A percentile compares a stretch with the other conserved stretches of the same genome.
Conservation (phyloP, 2,113 vertebrate species). For the Upupa epops region DNA sequence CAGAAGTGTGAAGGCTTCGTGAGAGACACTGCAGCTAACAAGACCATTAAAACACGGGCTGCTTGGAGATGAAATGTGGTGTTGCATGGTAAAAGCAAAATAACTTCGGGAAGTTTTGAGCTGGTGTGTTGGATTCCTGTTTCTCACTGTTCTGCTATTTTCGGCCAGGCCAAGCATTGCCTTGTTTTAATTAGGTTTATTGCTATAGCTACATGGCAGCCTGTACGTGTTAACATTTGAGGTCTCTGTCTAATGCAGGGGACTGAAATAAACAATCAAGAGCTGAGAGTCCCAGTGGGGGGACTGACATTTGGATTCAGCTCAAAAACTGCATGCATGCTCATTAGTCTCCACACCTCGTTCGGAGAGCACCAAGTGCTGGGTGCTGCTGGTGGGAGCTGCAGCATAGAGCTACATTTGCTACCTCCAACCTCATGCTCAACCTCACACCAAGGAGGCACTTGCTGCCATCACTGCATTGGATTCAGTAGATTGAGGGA, state of each 20-base stretch:
- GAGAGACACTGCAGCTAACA: background rate
- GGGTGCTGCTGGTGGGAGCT: background rate
- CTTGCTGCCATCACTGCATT: accelerated
- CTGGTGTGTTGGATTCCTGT: accelerated
- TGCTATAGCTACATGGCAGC: background rate
- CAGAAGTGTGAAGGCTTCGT: background rate
- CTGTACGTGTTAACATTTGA: background rate
- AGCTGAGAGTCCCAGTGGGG: background rate
- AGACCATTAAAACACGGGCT: background rate
- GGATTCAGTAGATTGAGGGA: background rate
- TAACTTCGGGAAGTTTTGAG: background rate
- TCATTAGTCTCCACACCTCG: background rate
- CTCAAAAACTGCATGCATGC: background rate
- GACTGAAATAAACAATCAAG: background rate
- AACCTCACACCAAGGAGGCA: background rate
- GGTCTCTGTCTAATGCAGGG: background rate
- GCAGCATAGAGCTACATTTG: accelerated
- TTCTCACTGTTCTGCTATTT: background rate
- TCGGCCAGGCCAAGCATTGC: background rate
- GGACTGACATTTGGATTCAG: background rate
- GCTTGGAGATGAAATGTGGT: background rate
- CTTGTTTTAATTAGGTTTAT: background rate
- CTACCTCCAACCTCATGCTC: background rate
- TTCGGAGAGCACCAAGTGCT: background rate
- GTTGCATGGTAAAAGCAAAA: background rate